Evolutionary conservation across 2,113 vertebrate genomes (phyloP), one percentile per base, ranked within the genome.

Genomic region (Eurystomus gularis): DNA sequence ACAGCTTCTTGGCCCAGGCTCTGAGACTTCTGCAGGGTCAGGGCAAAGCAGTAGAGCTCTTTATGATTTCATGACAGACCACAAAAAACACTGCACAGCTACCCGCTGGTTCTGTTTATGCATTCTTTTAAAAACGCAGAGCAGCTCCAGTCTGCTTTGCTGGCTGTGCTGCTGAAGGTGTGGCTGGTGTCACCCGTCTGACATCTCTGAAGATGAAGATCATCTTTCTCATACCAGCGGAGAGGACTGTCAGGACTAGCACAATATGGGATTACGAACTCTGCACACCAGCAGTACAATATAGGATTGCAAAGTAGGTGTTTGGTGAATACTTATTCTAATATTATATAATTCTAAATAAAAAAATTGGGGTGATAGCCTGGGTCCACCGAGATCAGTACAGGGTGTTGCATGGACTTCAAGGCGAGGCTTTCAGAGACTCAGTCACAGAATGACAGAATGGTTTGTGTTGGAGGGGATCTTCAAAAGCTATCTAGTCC

Each of bases 21-120:
- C 93, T 92, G 70, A 95, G 85, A 73, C n/a, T 92, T 86, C 5
- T 81, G 64, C 51, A 57, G 66, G 40, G 79, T 78, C 82, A 83
- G 60, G 35, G 61, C 51, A 78, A 75, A 86, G 88, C 60, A 92
- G 82, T 55, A 75, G 71, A 93, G 64, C 68, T 94, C 71, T 92
- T 93, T 46, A 83, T 48, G 82, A 40, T 84, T 93, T 96, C 93
- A 93, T 93, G 94, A 96, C 93, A 96, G 90, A 83, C 93, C 96
- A 97, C 94, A 94, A 86, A 88, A 92, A 86, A 29, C 82, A 51
- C 64, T 49, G 76, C 46, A 29, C 2, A 35, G 90, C 82, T 86
- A 78, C 96, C 94, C 31, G 5, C 88, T 94, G 93, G 82, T 73
- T 96, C 61, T 94, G 93, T 92, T 96, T 94, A 96, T 68, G 75